Percentiles rank a stretch among this genome's conserved stretches.
Conservation (phyloP, 2,888 invertebrate genomes). For the Papilio elwesi region DNA sequence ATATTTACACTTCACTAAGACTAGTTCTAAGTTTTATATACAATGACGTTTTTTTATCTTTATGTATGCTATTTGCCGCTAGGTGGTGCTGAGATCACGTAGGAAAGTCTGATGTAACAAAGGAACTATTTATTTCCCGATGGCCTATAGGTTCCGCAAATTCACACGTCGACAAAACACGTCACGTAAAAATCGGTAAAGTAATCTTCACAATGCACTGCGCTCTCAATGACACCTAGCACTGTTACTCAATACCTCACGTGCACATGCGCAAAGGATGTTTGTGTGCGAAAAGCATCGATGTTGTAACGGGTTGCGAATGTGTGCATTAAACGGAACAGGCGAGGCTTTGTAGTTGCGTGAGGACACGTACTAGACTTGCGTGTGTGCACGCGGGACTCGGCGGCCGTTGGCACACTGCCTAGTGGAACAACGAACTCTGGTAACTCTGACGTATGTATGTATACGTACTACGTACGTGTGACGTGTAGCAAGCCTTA, state of each 20-base stretch:
- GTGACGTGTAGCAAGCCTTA: slow-evolving; percentile 54
- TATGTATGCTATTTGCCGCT: slow-evolving; percentile 57
- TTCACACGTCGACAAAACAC: slow-evolving; percentile 39
- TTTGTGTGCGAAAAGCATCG: slow-evolving; percentile 46
- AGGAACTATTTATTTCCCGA: slow-evolving; percentile 52
- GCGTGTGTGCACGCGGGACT: slow-evolving; percentile 57
- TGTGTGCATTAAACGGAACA: slow-evolving; percentile 51
- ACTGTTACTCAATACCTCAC: slow-evolving; percentile 62
- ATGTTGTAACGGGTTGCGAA: slow-evolving; percentile 42
- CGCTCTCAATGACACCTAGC: slow-evolving; percentile 64
- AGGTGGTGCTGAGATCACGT: slow-evolving; percentile 47
- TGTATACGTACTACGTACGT: slow-evolving; percentile 44
- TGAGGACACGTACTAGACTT: slow-evolving; percentile 50
- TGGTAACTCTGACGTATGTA: slow-evolving; percentile 65
- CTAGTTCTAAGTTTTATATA: too few species aligned
- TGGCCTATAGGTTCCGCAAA: slow-evolving; percentile 53
- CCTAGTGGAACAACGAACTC: slow-evolving; percentile 82
- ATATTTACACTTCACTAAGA: too few species aligned
- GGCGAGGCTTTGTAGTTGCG: slow-evolving; percentile 44
- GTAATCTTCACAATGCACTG: slow-evolving; percentile 54
- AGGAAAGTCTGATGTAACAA: slow-evolving; percentile 56
- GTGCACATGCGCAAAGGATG: slow-evolving; percentile 42
- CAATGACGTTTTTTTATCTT: too few species aligned
- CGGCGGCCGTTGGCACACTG: slow-evolving; percentile 80
- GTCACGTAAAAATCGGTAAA: slow-evolving; percentile 49